These are phyloP conservation scores for Tiphia femorata DNA, from an alignment of 2,888 invertebrate genomes.

Conservation along the genomic window DNA sequence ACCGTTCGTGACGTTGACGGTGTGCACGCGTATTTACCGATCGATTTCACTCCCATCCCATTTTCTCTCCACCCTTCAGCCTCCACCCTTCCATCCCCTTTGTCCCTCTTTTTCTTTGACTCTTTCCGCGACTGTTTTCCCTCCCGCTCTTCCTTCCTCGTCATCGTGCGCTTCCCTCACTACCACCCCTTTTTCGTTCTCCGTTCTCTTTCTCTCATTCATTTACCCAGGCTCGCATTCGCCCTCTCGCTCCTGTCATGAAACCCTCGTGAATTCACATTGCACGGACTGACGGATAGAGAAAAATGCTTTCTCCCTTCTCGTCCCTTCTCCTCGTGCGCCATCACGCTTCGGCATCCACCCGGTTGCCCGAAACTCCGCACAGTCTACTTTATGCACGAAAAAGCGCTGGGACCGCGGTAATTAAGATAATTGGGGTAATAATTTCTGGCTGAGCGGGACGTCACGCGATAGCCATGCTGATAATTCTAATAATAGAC, in stretches of 20 bases:
- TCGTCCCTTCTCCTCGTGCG: slow-evolving; percentile 13
- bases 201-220: not conserved
- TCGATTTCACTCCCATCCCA: not conserved
- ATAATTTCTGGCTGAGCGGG: slow-evolving; percentile 49
- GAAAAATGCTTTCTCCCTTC: slow-evolving; percentile 12
- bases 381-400: slow-evolving; percentile 24
- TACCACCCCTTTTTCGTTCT: not conserved
- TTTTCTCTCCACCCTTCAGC: not conserved
- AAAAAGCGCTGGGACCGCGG: slow-evolving; percentile 40
- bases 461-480: slow-evolving; percentile 52
- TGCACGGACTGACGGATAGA: slow-evolving; percentile 8
- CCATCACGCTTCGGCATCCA: slow-evolving; percentile 12
- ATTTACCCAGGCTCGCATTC: not conserved
- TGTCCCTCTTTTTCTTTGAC: not conserved
- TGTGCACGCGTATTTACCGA: slow-evolving; percentile 29
- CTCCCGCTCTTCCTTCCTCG: not conserved
- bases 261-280: slow-evolving; percentile 20
- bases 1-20: slow-evolving; percentile 20
- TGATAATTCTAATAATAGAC: slow-evolving; percentile 47
- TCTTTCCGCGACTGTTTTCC: not conserved
- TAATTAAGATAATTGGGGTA: slow-evolving; percentile 60
- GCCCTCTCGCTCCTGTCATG: slow-evolving; percentile 15
- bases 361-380: slow-evolving; percentile 2
- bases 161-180: not conserved
- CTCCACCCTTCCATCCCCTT: not conserved